Conservation (phyloP, 2,888 invertebrate species). For the Harpagoxenus sublaevis region DNA sequence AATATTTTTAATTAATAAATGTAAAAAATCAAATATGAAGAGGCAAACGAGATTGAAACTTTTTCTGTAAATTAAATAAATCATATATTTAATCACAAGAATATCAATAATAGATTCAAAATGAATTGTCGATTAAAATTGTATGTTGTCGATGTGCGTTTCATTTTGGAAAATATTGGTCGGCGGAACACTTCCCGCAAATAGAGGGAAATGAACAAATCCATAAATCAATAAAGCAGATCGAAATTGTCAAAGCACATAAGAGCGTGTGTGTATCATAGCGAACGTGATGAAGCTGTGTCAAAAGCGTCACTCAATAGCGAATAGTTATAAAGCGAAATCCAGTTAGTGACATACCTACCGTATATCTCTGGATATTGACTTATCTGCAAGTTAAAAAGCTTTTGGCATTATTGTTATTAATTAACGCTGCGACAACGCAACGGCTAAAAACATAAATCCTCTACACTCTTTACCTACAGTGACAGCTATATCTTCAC, state of each 20-base stretch:
- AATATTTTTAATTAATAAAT: neutral
- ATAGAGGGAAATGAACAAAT: slow-evolving; percentile 6
- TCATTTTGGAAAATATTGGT: neutral
- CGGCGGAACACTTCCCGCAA: neutral
- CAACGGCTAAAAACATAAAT: neutral
- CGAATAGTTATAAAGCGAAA: slow-evolving; percentile 79
- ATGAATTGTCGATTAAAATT: neutral
- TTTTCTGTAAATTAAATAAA: neutral
- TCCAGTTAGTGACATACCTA: slow-evolving; percentile 76
- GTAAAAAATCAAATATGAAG: neutral
- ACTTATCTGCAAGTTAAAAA: slow-evolving; percentile 44
- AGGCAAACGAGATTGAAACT: neutral
- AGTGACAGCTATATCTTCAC: neutral
- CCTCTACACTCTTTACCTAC: neutral
- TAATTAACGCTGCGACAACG: neutral
- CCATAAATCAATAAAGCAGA: slow-evolving; percentile 31
- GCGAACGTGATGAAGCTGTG: slow-evolving; percentile 60
- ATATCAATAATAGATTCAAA: neutral
- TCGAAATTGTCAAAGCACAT: slow-evolving; percentile 33
- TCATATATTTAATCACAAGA: neutral
- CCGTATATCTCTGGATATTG: slow-evolving; percentile 63
- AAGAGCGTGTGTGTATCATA: slow-evolving; percentile 42
- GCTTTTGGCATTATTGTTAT: slow-evolving; percentile 28
- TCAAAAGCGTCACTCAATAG: slow-evolving; percentile 65
- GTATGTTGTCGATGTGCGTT: neutral